Evolutionary conservation across 2,888 invertebrate genomes (phyloP).

Genomic region (Dilophus febrilis): DNA sequence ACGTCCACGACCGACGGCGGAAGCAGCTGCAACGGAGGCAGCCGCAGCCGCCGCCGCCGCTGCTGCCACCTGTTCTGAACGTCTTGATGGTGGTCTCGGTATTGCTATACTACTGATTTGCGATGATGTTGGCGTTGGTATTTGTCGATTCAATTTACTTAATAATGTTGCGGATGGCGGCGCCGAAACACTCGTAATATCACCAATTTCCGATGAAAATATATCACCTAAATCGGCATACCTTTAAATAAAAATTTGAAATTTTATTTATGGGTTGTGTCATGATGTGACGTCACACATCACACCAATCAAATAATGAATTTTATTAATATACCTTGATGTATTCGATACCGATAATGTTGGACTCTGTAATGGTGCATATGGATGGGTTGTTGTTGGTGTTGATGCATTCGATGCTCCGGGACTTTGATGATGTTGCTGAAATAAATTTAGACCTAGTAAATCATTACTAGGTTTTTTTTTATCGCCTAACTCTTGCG

Average conservation of each 20-base stretch:
- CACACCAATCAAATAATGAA: neutral
- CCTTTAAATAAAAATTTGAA: conserved; percentile 19
- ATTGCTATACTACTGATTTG: conserved; percentile 61
- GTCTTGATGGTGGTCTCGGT: conserved; percentile 74
- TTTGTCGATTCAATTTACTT: conserved; percentile 37
- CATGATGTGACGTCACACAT: too few species aligned
- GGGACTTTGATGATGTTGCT: conserved; percentile 49
- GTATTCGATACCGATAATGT: conserved; percentile 50
- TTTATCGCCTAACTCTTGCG: conserved; percentile 49
- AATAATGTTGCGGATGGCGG: conserved; percentile 35
- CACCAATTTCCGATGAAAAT: conserved; percentile 72
- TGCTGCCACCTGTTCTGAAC: conserved; percentile 44
- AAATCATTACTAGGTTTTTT: conserved; percentile 61
- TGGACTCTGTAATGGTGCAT: conserved; percentile 65
- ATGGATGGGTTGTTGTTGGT: conserved; percentile 47
- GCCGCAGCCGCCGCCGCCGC: neutral
- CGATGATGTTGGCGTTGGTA: conserved; percentile 58
- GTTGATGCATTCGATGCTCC: conserved; percentile 54
- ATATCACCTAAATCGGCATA: conserved; percentile 56
- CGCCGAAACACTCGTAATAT: conserved; percentile 45
- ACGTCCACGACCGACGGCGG: conserved; percentile 30
- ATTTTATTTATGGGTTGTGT: neutral
- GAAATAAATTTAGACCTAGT: conserved; percentile 55
- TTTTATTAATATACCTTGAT: conserved; percentile 34
- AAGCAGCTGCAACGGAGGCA: neutral